Conservation (phyloP, 2,888 invertebrate genomes). For the Yponomeuta plumbellus region DNA sequence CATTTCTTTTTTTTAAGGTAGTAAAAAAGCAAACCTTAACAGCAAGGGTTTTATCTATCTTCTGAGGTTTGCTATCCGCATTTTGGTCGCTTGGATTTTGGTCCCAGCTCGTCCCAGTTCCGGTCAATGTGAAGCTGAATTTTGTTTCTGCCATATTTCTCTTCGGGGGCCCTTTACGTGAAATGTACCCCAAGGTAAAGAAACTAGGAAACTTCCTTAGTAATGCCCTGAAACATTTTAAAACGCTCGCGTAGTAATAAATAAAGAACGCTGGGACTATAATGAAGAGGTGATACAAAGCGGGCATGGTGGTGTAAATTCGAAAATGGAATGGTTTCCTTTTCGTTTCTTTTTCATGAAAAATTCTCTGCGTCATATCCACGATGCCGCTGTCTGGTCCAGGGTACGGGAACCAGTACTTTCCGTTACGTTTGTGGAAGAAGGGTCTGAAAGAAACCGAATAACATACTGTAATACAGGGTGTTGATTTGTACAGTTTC, state of each 20-base stretch:
- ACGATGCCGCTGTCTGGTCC: slow-evolving; percentile 40
- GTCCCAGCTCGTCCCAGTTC: slow-evolving; percentile 24
- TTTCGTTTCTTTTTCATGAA: slow-evolving; percentile 29
- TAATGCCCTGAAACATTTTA: slow-evolving; percentile 41
- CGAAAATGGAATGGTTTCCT: slow-evolving; percentile 38
- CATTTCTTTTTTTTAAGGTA: no score
- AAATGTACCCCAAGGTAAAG: slow-evolving; percentile 42
- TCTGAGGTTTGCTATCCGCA: neutral
- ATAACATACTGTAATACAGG: neutral
- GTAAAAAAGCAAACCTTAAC: neutral
- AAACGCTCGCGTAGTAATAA: slow-evolving; percentile 38
- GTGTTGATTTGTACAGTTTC: no score
- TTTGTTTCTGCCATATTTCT: slow-evolving; percentile 35
- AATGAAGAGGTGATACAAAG: slow-evolving; percentile 36
- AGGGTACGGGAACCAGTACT: slow-evolving; percentile 44
- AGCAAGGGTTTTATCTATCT: neutral
- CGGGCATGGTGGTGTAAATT: slow-evolving; percentile 40
- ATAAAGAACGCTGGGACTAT: slow-evolving; percentile 37
- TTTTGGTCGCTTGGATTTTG: neutral
- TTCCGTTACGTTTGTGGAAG: slow-evolving; percentile 39
- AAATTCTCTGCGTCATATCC: slow-evolving; percentile 43
- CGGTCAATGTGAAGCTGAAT: slow-evolving; percentile 38
- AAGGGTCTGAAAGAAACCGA: slow-evolving; percentile 37
- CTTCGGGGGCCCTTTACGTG: slow-evolving; percentile 43
- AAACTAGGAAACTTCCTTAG: slow-evolving; percentile 40